Conservation (phyloP, 2,797 vertebrate species). For the Bufotes viridis region DNA sequence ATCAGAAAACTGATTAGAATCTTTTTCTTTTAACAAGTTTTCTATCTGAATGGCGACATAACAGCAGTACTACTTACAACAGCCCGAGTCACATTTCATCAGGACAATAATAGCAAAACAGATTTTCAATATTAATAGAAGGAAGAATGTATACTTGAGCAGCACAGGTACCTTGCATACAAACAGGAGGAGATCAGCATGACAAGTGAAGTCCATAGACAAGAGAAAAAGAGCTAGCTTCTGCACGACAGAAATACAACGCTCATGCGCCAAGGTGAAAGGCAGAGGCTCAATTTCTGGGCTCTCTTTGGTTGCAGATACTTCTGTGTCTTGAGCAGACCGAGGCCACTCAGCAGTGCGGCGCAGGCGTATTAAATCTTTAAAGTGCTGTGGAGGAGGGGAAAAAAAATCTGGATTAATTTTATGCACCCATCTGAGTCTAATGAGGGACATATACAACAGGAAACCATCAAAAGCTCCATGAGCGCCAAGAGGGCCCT, state of each 20-base stretch:
- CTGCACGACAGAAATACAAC: conserved; percentile 97
- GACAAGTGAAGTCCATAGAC: conserved; percentile 99
- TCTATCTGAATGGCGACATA: no score
- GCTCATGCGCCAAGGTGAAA: conserved; percentile 95
- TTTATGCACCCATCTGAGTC: no score
- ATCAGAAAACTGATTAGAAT: no score
- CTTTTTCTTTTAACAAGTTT: no score
- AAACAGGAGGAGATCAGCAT: conserved; percentile 95
- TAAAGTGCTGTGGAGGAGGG: conserved; percentile 86
- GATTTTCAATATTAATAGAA: neutral
- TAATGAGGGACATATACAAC: no score
- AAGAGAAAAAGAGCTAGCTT: conserved; percentile 96
- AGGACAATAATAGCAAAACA: no score
- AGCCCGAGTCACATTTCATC: no score
- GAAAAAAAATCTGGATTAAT: neutral
- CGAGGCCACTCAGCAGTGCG: conserved; percentile 98
- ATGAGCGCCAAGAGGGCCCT: no score
- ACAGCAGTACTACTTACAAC: no score
- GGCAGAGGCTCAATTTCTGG: conserved; percentile 95
- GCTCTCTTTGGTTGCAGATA: conserved; percentile 88
- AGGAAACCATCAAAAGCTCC: no score
- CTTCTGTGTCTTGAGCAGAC: conserved; percentile 91
- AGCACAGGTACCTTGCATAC: conserved; percentile 91
- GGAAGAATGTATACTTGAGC: neutral
- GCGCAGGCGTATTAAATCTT: conserved; percentile 95